These are phyloP conservation scores for Urocitellus parryii DNA, from an alignment of 2,113 vertebrate species.

Conservation along the genomic window DNA sequence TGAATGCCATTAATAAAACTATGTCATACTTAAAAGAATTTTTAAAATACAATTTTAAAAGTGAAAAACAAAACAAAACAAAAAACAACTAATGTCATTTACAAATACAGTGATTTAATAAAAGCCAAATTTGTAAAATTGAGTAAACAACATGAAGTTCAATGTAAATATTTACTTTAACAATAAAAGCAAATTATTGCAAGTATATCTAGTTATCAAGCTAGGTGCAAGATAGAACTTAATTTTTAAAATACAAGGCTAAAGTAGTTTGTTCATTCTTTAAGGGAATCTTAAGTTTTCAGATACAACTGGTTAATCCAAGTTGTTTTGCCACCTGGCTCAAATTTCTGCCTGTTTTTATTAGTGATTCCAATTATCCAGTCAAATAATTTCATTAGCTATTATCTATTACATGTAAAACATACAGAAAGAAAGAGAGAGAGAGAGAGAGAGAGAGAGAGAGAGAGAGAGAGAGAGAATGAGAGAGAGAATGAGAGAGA, in stretches of 20 bases:
- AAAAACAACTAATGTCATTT: neutral
- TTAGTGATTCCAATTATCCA: neutral
- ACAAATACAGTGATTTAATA: neutral
- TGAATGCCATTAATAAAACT: conserved; percentile 72
- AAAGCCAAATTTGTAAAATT: neutral
- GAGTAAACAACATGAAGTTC: neutral
- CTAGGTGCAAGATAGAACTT: neutral
- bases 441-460: too few relatives aligned
- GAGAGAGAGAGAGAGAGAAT: too few relatives aligned
- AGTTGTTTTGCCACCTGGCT: neutral
- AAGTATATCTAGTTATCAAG: neutral
- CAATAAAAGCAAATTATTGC: neutral
- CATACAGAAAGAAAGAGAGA: neutral
- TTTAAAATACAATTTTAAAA: conserved; percentile 64
- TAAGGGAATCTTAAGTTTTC: neutral
- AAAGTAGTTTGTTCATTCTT: neutral
- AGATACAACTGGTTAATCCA: neutral
- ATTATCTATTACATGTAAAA: neutral
- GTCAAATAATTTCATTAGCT: neutral
- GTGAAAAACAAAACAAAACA: neutral
- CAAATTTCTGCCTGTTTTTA: neutral
- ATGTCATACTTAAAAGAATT: conserved; percentile 26
- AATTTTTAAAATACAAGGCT: neutral
- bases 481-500: too few relatives aligned
- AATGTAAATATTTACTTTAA: neutral